Percentiles rank a stretch among this genome's conserved stretches.
Conservation (phyloP, 2,888 invertebrate species). For the Colletes collaris region DNA sequence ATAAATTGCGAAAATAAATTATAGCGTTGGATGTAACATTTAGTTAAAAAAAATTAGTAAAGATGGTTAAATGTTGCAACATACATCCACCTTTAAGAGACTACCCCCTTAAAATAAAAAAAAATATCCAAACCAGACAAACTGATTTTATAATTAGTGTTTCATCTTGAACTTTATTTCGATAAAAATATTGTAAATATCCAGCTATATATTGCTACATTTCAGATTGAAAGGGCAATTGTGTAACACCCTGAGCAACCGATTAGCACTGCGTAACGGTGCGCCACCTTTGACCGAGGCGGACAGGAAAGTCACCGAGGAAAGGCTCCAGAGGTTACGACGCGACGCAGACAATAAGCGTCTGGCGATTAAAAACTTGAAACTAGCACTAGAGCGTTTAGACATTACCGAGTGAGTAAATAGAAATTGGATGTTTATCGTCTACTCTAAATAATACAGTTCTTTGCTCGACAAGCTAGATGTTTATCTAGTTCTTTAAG, state of each 20-base stretch:
- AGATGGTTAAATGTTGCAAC: neutral
- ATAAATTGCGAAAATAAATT: too few relatives aligned
- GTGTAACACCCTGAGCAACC: constrained; percentile 86
- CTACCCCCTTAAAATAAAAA: too few relatives aligned
- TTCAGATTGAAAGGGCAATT: constrained; percentile 87
- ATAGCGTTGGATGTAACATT: too few relatives aligned
- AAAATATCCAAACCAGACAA: too few relatives aligned
- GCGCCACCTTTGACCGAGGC: constrained; percentile 83
- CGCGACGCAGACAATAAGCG: constrained; percentile 91
- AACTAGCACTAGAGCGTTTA: constrained; percentile 91
- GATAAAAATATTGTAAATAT: too few relatives aligned
- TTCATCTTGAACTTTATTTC: too few relatives aligned
- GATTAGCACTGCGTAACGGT: constrained; percentile 81
- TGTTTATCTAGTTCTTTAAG: too few relatives aligned
- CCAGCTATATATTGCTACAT: neutral
- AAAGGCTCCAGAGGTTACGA: constrained; percentile 85
- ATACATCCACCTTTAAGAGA: too few relatives aligned
- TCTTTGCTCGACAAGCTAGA: too few relatives aligned
- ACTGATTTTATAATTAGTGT: neutral
- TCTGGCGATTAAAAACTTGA: constrained; percentile 91
- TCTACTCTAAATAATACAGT: neutral
- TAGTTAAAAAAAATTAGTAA: neutral
- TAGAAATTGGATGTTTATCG: neutral
- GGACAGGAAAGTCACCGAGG: constrained; percentile 86
- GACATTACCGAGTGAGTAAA: constrained; percentile 93